Evolutionary conservation across 2,888 invertebrate species (phyloP).

Genomic region (Cantharis nigra): DNA sequence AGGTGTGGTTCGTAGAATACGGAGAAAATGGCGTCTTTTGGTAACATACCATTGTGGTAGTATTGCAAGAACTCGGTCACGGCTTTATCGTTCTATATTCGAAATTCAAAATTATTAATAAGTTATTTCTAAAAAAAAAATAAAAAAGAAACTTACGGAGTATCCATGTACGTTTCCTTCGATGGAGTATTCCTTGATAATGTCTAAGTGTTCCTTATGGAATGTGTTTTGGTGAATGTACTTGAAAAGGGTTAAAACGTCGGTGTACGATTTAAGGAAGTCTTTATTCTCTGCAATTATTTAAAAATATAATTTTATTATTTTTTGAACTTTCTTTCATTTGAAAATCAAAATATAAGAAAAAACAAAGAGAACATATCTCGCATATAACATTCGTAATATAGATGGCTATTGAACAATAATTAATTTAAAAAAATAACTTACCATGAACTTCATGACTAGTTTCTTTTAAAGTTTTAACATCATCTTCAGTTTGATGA

Average conservation of each 20-base stretch:
- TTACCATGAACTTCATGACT: conserved; percentile 50
- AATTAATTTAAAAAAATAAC: conserved; percentile 24
- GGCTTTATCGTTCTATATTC: conserved; percentile 60
- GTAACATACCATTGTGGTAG: conserved; percentile 62
- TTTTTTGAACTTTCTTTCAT: no score
- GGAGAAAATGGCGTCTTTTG: conserved; percentile 65
- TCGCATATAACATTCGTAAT: no score
- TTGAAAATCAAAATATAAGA: no score
- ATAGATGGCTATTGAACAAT: no score
- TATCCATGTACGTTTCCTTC: conserved; percentile 56
- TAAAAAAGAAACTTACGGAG: conserved; percentile 25
- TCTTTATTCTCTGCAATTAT: conserved; percentile 2
- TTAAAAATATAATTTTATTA: background rate
- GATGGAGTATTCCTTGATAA: conserved; percentile 59
- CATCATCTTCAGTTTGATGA: conserved; percentile 26
- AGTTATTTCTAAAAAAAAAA: no score
- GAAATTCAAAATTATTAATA: background rate
- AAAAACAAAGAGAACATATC: no score
- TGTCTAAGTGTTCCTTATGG: conserved; percentile 55
- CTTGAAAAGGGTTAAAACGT: conserved; percentile 45
- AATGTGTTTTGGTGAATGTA: conserved; percentile 42
- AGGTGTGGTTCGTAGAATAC: conserved; percentile 64
- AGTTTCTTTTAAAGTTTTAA: conserved; percentile 4
- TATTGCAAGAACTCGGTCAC: conserved; percentile 62
- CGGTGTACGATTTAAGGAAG: conserved; percentile 42